Evolutionary conservation across 2,888 invertebrate species (phyloP).

Genomic region (Aleiodes leptofemur): DNA sequence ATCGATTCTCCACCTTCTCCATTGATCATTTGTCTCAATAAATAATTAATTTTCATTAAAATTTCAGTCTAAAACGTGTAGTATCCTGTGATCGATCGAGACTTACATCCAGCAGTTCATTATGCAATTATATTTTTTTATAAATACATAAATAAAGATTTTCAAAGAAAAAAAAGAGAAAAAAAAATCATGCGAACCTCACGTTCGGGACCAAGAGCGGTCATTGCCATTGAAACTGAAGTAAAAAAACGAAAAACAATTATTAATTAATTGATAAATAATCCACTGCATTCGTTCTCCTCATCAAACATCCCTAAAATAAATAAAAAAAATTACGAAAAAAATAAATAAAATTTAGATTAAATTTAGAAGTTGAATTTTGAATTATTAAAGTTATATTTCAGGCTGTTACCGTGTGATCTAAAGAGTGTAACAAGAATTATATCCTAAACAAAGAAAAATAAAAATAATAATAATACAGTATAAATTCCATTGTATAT

Average conservation of each 20-base stretch:
- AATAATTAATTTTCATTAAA: constrained; percentile 19
- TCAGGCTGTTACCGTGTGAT: constrained; percentile 59
- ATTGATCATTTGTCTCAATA: background rate
- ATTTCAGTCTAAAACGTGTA: constrained; percentile 67
- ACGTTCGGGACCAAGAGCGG: constrained; percentile 63
- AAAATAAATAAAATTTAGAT: too few relatives aligned
- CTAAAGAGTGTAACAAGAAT: constrained; percentile 32
- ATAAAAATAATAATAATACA: background rate
- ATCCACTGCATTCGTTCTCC: constrained; percentile 38
- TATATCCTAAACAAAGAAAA: constrained; percentile 1
- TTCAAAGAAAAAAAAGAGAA: constrained; percentile 45
- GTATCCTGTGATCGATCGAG: constrained; percentile 61
- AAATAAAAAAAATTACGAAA: too few relatives aligned
- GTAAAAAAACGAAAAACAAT: constrained; percentile 32
- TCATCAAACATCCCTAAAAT: constrained; percentile 14
- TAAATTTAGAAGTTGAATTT: too few relatives aligned
- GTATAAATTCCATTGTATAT: too few relatives aligned
- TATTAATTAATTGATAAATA: constrained; percentile 20
- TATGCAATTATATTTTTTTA: constrained; percentile 58
- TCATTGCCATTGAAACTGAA: constrained; percentile 26
- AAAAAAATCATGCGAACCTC: constrained; percentile 49
- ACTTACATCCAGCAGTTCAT: constrained; percentile 40
- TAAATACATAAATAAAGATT: constrained; percentile 24
- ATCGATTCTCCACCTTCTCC: background rate
- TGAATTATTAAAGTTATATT: constrained; percentile 44